Percentiles rank a stretch among this genome's conserved stretches.
Evolutionary conservation across 2,888 invertebrate genomes (phyloP).

Genomic region (Noctua janthe): DNA sequence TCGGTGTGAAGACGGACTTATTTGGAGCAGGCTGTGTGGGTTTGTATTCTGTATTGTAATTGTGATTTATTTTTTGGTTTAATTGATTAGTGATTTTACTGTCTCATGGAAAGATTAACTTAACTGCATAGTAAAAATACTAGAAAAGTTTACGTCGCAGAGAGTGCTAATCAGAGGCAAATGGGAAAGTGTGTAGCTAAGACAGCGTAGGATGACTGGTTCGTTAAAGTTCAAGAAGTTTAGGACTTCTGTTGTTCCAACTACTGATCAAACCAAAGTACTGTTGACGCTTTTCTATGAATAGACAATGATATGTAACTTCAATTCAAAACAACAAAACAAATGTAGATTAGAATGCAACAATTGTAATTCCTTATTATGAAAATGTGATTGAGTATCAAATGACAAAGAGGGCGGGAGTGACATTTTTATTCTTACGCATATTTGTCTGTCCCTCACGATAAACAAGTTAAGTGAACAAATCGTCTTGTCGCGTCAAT

Average conservation of each 20-base stretch:
- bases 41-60: slow-evolving; percentile 50
- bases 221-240: neutral
- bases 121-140: no score
- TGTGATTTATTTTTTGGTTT: slow-evolving; percentile 26
- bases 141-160: neutral
- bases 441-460: slow-evolving; percentile 80
- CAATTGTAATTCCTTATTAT: slow-evolving; percentile 59
- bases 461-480: slow-evolving; percentile 88
- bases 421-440: slow-evolving; percentile 78
- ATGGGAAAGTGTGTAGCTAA: neutral
- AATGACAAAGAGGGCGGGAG: slow-evolving; percentile 72
- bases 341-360: slow-evolving; percentile 37
- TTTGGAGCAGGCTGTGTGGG: slow-evolving; percentile 60
- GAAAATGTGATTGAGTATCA: slow-evolving; percentile 72
- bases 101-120: neutral
- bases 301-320: neutral
- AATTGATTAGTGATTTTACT: slow-evolving; percentile 19
- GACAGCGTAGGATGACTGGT: neutral
- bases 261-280: neutral
- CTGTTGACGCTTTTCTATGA: neutral
- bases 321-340: slow-evolving; percentile 41
- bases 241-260: neutral
- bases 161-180: neutral
- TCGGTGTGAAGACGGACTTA: slow-evolving; percentile 67
- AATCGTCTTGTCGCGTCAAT: slow-evolving; percentile 84